Evolutionary conservation across 2,888 invertebrate genomes (phyloP).

Genomic region (Piscicola geometra): DNA sequence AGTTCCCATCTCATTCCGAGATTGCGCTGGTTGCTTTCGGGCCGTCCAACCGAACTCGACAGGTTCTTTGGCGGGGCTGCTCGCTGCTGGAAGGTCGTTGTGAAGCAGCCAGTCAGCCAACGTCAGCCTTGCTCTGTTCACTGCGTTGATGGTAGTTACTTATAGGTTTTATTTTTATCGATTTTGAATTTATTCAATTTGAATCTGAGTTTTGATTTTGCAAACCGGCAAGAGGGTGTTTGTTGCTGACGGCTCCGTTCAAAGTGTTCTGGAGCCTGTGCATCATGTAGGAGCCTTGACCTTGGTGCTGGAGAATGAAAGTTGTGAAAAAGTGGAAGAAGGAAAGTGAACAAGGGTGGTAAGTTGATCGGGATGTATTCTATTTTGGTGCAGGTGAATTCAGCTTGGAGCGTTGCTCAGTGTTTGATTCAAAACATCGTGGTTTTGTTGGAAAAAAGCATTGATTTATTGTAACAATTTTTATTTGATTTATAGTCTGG

Average conservation of each 20-base stretch:
- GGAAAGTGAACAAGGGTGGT: too few species aligned
- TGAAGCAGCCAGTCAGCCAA: background rate
- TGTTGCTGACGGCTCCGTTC: conserved; percentile 3
- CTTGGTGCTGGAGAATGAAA: background rate
- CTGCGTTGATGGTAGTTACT: background rate
- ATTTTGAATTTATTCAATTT: background rate
- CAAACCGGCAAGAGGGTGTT: background rate
- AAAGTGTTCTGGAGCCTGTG: background rate
- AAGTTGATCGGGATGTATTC: too few species aligned
- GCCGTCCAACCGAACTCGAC: background rate
- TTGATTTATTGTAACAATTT: too few species aligned
- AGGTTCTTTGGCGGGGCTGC: background rate
- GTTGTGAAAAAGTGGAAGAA: too few species aligned
- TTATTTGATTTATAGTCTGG: too few species aligned
- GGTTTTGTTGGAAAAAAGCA: too few species aligned
- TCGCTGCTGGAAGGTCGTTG: background rate
- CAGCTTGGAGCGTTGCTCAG: too few species aligned
- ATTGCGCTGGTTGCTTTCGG: background rate
- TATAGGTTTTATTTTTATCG: background rate
- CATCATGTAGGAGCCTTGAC: conserved; percentile 6
- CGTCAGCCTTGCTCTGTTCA: background rate
- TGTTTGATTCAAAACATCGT: too few species aligned
- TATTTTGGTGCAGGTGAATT: too few species aligned
- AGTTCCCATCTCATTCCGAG: background rate
- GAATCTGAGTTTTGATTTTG: too few species aligned